Base-by-base conservation (phyloP, 1,140 invertebrate species). In the Dermatophagoides farinae region DNA sequence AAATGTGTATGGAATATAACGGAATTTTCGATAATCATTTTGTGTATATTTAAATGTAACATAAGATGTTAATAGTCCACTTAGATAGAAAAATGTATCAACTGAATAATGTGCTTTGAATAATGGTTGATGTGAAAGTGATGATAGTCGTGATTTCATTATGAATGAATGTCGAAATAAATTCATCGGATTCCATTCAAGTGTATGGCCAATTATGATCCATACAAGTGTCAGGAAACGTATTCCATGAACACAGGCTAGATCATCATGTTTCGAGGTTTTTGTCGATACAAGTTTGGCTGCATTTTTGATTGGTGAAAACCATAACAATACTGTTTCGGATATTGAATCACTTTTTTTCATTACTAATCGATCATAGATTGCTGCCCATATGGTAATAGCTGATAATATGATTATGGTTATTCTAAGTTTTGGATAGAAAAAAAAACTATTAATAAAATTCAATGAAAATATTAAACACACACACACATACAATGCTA, bases 171-270 rank as follows among this genome's bases (percentile, higher is more conserved):
- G 55, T 20, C 47, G 60, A 50, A 57, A 63, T 23, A 57, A 12
- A 20, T 46, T 47, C 22, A 40, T 40, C 80, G 16, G 86, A 73
- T 71, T 86, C 88, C 0, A 60, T 23, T 37, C 58, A 8, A 60
- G 23, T 4, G 67, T 64, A 43, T 68, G 67, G n/a, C 64, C 66
- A 16, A 66, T 57, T 16, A 68, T 68, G 18, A 68, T 66, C 60
- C 66, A 63, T 23, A 65, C 18, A 62, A 68, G 67, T 10, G 61
- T 66, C 1, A 67, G 40, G 23, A 68, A 63, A 57, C 61, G 41
- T 9, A 68, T 38, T 2, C 67, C 67, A 62, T 68, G 65, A 6
- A 68, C 73, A 41, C 46, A 49, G 8, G 44, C 18, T 18, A 60
- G 46, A n/a, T 47, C 44, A 44, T 58, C 39, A 31, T 31, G 31